Evolutionary conservation across 2,113 vertebrate species (phyloP).

Genomic region (Riparia riparia): DNA sequence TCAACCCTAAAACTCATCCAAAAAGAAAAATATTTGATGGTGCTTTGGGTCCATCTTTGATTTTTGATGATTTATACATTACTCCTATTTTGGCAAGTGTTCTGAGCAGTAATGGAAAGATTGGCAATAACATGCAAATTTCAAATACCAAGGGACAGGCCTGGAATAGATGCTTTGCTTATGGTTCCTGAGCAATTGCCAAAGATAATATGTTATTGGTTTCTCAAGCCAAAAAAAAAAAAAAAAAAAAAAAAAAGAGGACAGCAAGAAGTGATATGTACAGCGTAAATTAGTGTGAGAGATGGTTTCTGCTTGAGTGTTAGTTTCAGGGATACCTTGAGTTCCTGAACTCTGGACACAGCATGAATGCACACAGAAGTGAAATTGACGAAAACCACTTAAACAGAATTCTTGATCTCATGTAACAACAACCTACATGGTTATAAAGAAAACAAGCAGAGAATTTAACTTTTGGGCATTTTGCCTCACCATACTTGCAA

Average conservation of each 20-base stretch:
- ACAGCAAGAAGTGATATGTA: background rate
- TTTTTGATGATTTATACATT: conserved; percentile 28
- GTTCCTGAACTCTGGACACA: background rate
- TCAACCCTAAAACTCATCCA: background rate
- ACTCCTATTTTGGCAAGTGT: conserved; percentile 13
- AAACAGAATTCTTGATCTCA: background rate
- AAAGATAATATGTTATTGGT: conserved; percentile 29
- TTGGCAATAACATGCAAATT: conserved; percentile 34
- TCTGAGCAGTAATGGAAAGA: conserved; percentile 22
- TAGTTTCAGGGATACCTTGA: background rate
- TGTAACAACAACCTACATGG: background rate
- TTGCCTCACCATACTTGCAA: background rate
- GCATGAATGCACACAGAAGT: background rate
- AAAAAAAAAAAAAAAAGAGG: background rate
- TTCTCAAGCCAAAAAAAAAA: conserved; percentile 4
- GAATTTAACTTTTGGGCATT: background rate
- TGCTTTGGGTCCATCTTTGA: background rate
- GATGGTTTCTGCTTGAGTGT: conserved; percentile 24
- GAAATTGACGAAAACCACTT: background rate
- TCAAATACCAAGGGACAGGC: background rate
- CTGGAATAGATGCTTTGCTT: conserved; percentile 23
- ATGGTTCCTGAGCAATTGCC: conserved; percentile 34
- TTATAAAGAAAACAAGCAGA: background rate
- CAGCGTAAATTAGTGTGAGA: conserved; percentile 25
- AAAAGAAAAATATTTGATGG: background rate